Percentiles rank a stretch among this genome's conserved stretches.
Evolutionary conservation across 2,113 vertebrate species (phyloP).

Genomic region (Dicaeum eximium): DNA sequence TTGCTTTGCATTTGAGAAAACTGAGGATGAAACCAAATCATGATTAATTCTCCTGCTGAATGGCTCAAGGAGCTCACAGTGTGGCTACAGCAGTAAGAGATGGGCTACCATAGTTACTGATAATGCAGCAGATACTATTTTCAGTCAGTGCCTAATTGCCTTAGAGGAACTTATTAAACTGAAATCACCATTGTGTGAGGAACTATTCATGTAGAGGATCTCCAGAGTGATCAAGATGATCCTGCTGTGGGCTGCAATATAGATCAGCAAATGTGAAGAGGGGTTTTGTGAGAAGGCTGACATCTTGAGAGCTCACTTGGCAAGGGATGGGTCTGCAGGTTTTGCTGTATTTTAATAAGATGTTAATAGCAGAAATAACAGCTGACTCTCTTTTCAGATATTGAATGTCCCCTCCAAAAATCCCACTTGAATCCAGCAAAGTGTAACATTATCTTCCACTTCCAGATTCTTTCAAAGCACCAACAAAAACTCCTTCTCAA

Average conservation of each 20-base stretch:
- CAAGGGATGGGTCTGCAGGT: not conserved
- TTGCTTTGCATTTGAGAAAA: not conserved
- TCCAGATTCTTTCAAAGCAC: not conserved
- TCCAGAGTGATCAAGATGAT: constrained; percentile 28
- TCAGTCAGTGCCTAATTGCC: constrained; percentile 13
- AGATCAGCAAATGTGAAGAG: not conserved
- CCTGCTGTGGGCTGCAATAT: constrained; percentile 29
- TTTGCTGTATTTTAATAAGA: constrained; percentile 28
- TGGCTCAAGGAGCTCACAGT: not conserved
- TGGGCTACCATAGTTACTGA: not conserved
- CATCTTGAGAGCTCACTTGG: not conserved
- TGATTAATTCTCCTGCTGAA: not conserved
- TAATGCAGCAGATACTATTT: constrained; percentile 24
- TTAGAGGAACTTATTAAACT: constrained; percentile 35
- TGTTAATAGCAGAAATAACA: constrained; percentile 34
- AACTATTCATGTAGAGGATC: not conserved
- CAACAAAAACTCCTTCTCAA: constrained; percentile 15
- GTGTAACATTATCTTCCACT: not conserved
- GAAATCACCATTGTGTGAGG: constrained; percentile 1
- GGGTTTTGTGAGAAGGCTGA: not conserved
- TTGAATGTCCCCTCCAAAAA: constrained; percentile 12
- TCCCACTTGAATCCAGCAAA: constrained; percentile 14
- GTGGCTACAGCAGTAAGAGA: not conserved
- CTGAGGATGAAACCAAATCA: not conserved
- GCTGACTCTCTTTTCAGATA: constrained; percentile 31